A percentile compares a stretch with the other conserved stretches of the same genome.
These are phyloP conservation scores for Strigops habroptila DNA, from an alignment of 2,113 vertebrate genomes.

Conservation along the genomic window DNA sequence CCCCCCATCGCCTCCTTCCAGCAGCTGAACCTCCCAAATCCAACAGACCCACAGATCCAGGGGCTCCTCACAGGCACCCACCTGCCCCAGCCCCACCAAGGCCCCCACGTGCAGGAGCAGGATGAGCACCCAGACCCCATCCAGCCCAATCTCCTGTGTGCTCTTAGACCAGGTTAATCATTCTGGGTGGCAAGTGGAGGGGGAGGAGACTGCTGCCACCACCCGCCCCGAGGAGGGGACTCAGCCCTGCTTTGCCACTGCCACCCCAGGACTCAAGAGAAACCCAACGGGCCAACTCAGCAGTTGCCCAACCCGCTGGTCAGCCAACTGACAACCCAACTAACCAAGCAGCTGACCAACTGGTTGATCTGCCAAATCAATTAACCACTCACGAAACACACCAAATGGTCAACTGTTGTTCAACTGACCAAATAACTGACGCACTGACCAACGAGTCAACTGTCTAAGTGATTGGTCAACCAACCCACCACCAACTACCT, in stretches of 20 bases:
- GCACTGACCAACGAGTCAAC: background rate
- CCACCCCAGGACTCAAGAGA: background rate
- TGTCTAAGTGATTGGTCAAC: background rate
- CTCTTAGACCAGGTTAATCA: background rate
- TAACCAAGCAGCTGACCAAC: background rate
- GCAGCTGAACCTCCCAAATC: background rate
- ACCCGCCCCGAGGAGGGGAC: background rate
- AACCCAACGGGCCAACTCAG: background rate
- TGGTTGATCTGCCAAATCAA: background rate
- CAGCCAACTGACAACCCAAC: background rate
- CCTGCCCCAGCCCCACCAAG: background rate
- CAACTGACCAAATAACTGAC: background rate
- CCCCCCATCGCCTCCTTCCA: background rate
- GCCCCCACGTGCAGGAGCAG: background rate
- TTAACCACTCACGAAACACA: background rate
- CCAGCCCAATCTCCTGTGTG: background rate
- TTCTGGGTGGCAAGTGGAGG: background rate
- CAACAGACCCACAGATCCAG: background rate
- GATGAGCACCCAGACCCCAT: rapidly evolving
- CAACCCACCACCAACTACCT: background rate
- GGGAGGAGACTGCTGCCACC: background rate
- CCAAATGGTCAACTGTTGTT: background rate
- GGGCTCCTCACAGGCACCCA: background rate
- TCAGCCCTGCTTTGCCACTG: background rate
- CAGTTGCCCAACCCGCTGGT: background rate